phyloP scores from a whole-genome alignment of 2,797 vertebrate species.

The Lophius americanus region DNA sequence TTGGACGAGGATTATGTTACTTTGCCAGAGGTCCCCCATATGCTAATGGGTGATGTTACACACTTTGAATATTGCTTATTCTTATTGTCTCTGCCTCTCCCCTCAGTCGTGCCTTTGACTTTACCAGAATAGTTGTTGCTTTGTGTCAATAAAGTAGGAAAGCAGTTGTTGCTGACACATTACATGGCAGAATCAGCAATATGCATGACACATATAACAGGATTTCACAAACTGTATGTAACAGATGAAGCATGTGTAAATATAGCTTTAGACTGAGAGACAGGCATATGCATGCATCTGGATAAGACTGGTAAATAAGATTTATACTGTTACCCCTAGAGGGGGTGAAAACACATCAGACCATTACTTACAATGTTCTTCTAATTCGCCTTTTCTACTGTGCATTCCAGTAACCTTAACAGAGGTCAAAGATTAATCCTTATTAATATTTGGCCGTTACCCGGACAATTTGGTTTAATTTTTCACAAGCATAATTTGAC shows the following conservation, averaged over 20 bases:
- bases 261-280: conserved; percentile 42
- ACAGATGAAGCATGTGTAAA: conserved; percentile 35
- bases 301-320: conserved; percentile 61
- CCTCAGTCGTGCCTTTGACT: conserved; percentile 17
- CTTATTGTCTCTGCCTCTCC: conserved; percentile 7
- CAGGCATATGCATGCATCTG: conserved; percentile 46
- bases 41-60: conserved; percentile 44
- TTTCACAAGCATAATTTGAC: conserved; percentile 56
- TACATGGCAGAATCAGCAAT: conserved; percentile 22
- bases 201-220: conserved; percentile 25
- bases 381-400: conserved; percentile 64
- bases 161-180: conserved; percentile 18
- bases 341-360: conserved; percentile 71
- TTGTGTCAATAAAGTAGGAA: conserved; percentile 35
- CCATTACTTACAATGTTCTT: conserved; percentile 68
- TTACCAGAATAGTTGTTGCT: conserved; percentile 31
- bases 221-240: conserved; percentile 8
- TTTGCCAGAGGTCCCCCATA: conserved; percentile 53
- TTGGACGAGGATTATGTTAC: conserved; percentile 67
- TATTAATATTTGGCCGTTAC: conserved; percentile 65
- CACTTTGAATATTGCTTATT: conserved; percentile 49
- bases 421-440: conserved; percentile 49
- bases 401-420: conserved; percentile 47
- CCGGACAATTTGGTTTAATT: conserved; percentile 46
- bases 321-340: conserved; percentile 47